Evolutionary conservation across 2,888 invertebrate genomes (phyloP).

Genomic region (Cephus pulcher): DNA sequence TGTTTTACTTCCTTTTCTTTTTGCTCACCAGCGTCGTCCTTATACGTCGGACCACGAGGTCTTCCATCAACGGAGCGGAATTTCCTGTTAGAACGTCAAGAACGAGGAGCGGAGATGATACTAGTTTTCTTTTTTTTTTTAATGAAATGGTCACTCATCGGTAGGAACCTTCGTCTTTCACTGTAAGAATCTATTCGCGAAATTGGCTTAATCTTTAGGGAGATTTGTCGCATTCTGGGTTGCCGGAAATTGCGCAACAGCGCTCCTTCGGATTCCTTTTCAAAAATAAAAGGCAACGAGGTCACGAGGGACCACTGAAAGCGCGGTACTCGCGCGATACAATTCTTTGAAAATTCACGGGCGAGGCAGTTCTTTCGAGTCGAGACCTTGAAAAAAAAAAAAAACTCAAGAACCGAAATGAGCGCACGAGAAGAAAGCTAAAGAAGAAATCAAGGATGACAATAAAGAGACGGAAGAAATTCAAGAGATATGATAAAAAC

Average conservation of each 20-base stretch:
- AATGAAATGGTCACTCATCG: neutral
- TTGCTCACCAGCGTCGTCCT: neutral
- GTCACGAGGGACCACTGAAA: neutral
- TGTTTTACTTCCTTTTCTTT: neutral
- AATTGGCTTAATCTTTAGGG: neutral
- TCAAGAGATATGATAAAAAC: neutral
- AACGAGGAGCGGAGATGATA: neutral
- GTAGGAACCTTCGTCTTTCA: neutral
- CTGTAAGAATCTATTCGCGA: neutral
- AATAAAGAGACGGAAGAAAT: neutral
- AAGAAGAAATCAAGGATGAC: neutral
- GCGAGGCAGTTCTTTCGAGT: neutral
- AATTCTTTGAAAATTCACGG: neutral
- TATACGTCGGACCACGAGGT: neutral
- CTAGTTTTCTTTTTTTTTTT: neutral
- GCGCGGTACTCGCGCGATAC: neutral
- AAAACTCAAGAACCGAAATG: neutral
- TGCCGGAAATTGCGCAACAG: slow-evolving; percentile 1
- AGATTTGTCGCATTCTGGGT: neutral
- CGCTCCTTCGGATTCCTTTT: neutral
- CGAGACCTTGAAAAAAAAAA: neutral
- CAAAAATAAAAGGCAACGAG: neutral
- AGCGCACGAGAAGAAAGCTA: neutral
- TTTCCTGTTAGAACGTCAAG: neutral
- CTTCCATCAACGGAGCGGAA: neutral